Conservation (phyloP, 2,888 invertebrate genomes). For the Lobophora halterata region DNA sequence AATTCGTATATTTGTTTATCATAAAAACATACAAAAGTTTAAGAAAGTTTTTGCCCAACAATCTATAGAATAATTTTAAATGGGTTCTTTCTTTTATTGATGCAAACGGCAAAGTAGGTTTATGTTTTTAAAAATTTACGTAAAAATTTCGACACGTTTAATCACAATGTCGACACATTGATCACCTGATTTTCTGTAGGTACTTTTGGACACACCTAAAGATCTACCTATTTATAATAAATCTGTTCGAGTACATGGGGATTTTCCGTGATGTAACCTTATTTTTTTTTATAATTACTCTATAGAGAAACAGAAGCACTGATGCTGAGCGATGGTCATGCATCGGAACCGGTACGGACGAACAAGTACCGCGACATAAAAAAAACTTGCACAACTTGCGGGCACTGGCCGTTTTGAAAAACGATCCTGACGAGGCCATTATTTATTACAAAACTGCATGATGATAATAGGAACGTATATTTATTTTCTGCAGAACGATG, state of each 20-base stretch:
- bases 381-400: conserved; percentile 56
- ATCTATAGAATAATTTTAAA: too few relatives aligned
- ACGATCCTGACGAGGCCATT: conserved; percentile 54
- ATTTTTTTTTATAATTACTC: conserved; percentile 53
- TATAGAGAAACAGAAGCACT: conserved; percentile 47
- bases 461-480: conserved; percentile 60
- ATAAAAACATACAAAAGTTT: too few relatives aligned
- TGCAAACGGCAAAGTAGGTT: too few relatives aligned
- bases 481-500: conserved; percentile 49
- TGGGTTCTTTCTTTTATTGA: too few relatives aligned
- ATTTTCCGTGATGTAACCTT: conserved; percentile 46
- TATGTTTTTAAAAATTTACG: too few relatives aligned
- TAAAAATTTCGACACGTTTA: too few relatives aligned
- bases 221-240: too few relatives aligned
- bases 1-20: too few relatives aligned
- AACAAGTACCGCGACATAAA: conserved; percentile 41
- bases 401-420: conserved; percentile 52
- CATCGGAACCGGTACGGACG: conserved; percentile 56
- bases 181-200: too few relatives aligned
- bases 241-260: conserved; percentile 6
- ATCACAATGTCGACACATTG: too few relatives aligned
- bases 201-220: too few relatives aligned
- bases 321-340: conserved; percentile 57
- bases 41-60: too few relatives aligned
- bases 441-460: conserved; percentile 66